These are phyloP conservation scores for Corythornis madagascariensis DNA, from an alignment of 2,113 vertebrate genomes.

Conservation along the genomic window DNA sequence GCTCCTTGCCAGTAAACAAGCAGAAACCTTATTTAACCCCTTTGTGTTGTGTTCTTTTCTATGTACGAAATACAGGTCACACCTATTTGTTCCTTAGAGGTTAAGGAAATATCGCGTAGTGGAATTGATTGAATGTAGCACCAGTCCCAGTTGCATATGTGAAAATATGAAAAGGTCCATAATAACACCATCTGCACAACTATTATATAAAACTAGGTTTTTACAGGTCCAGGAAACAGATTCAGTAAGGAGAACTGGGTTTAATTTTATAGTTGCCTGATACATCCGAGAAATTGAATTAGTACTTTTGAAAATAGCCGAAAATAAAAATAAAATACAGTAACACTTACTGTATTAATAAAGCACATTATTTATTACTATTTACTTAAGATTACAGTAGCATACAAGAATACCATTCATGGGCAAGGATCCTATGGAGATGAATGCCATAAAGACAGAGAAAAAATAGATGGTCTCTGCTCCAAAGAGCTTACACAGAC, in stretches of 20 bases:
- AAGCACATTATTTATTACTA: neutral
- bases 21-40: constrained; percentile 56
- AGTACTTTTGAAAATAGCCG: neutral
- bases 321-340: neutral
- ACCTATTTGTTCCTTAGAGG: neutral
- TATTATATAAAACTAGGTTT: neutral
- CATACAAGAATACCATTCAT: neutral
- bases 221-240: neutral
- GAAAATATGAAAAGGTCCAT: neutral
- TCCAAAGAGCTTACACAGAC: neutral
- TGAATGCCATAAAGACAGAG: neutral
- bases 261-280: neutral
- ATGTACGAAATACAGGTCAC: neutral
- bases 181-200: neutral
- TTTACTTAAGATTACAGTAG: neutral
- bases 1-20: constrained; percentile 60
- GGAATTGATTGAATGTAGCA: neutral
- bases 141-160: neutral
- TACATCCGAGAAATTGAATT: neutral
- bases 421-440: neutral
- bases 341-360: neutral
- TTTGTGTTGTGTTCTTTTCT: constrained; percentile 32
- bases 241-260: neutral
- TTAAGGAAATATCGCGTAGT: neutral
- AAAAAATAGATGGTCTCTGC: neutral